phyloP scores from a whole-genome alignment of 37 sponge, comb jelly and placozoan genomes.

The Bolinopsis microptera region DNA sequence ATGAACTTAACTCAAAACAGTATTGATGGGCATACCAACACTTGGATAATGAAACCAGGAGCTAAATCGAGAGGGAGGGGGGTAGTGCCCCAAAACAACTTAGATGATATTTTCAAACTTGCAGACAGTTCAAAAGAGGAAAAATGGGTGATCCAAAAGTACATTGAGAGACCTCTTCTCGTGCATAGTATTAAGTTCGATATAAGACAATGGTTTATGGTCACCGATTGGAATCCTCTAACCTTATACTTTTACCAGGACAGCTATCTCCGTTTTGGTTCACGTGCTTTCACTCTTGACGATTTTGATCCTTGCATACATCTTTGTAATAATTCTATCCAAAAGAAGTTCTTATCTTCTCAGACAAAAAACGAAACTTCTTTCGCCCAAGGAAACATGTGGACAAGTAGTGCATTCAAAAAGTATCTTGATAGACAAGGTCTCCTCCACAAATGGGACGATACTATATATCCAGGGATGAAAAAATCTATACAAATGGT shows the following conservation, averaged over 20 bases:
- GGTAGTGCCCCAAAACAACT: slow-evolving; percentile 10
- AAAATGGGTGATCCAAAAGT: slow-evolving; percentile 94
- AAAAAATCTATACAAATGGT: slow-evolving; percentile 76
- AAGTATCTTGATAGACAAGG: slow-evolving; percentile 72
- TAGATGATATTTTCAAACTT: slow-evolving; percentile 56
- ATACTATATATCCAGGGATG: slow-evolving; percentile 87
- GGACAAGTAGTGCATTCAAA: slow-evolving; percentile 80
- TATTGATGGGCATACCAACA: slow-evolving; percentile 86
- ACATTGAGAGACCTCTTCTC: slow-evolving; percentile 93
- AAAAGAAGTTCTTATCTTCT: slow-evolving; percentile 74
- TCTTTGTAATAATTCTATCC: slow-evolving; percentile 92
- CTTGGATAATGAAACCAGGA: slow-evolving; percentile 97
- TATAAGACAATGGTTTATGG: slow-evolving; percentile 98
- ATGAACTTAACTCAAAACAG: slow-evolving; percentile 72
- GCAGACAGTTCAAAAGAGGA: slow-evolving; percentile 70
- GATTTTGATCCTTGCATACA: slow-evolving; percentile 87
- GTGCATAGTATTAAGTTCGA: slow-evolving; percentile 94
- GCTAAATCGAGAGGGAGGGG: slow-evolving; percentile 94
- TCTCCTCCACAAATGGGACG: slow-evolving; percentile 71
- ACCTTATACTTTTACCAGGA: slow-evolving; percentile 84
- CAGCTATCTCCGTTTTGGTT: slow-evolving; percentile 87
- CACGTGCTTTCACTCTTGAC: slow-evolving; percentile 78
- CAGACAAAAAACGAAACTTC: slow-evolving; percentile 55
- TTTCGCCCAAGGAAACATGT: slow-evolving; percentile 92
- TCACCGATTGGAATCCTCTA: slow-evolving; percentile 96